Evolutionary conservation across 2,113 vertebrate genomes (phyloP), one percentile per base, ranked within the genome.

Genomic region (Odobenus rosmarus): DNA sequence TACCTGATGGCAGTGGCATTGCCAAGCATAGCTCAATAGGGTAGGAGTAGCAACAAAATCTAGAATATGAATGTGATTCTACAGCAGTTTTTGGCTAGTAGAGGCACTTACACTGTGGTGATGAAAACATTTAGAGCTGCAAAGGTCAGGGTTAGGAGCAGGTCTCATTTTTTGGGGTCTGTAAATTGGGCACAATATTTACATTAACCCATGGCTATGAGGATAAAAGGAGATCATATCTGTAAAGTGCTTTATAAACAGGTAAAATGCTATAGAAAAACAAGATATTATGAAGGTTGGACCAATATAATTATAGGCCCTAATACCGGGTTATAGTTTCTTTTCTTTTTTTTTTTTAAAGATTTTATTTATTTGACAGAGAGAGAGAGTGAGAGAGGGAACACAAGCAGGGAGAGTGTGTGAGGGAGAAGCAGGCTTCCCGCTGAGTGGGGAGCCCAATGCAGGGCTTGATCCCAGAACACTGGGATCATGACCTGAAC

Each of bases 241-340:
- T 62, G 31, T 79, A 67, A 69, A 98, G n/a, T 81, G 39, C 5
- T 82, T 61, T 61, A 42, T 81, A 53, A 46, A 81, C 5, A 84
- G 55, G 42, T 33, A 95, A 95, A 95, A 81, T 62, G 24, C 80
- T 59, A 14, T 15, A 64, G 59, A 49, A 86, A 97, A 77, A 26
- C 53, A 83, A 94, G 42, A 4, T 39, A 74, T 80, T 79, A 51
- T 79, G 21, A 88, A 92, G 46, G 16, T 51, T 67, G 31, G 55
- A 15, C 26, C 42, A 59, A 67, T 92, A 46, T 76, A 74, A 57
- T 46, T 36, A 80, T 6, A 87, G n/a, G 8, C 31, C 26, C 42
- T 74, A 13, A 67, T 59, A 59, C 10, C 21, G 55, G 57, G 42
- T 42, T 93, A 7, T 80, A 1, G 59, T 93, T 96, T 93, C 80